These are phyloP conservation scores for Paratilapia polleni DNA, from an alignment of 2,113 vertebrate species.

Conservation along the genomic window DNA sequence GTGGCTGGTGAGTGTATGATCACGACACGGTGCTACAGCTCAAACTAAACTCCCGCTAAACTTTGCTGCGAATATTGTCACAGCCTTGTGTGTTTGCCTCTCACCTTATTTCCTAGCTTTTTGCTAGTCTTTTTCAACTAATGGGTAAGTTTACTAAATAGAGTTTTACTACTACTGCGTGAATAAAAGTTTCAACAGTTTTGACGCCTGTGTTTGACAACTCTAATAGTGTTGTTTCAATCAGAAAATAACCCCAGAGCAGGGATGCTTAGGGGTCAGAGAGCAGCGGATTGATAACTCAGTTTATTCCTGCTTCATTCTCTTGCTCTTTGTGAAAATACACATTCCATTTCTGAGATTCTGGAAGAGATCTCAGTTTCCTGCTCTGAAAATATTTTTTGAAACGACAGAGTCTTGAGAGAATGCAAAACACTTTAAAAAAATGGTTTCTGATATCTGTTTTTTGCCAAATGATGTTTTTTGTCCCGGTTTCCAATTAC, in stretches of 20 bases:
- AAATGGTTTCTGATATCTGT: neutral
- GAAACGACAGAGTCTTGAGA: neutral
- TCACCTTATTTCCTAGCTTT: neutral
- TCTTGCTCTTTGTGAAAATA: neutral
- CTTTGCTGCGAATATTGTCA: neutral
- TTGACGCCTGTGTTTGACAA: neutral
- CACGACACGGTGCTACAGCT: rapidly evolving
- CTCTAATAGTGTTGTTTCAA: neutral
- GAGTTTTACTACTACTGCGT: neutral
- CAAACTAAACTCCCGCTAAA: rapidly evolving
- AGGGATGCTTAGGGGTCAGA: neutral
- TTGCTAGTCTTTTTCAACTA: neutral
- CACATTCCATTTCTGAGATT: neutral
- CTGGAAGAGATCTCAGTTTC: neutral
- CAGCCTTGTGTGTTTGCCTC: neutral
- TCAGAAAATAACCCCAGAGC: neutral
- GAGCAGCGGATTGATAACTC: neutral
- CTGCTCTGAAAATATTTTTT: neutral
- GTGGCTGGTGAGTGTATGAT: rapidly evolving
- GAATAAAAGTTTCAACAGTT: neutral
- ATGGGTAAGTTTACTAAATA: neutral
- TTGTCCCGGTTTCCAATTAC: neutral
- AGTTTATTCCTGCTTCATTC: neutral
- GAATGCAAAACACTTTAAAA: neutral
- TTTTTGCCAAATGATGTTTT: neutral